Conservation (phyloP, 2,888 invertebrate genomes). For the Trissoscelio sp. region DNA sequence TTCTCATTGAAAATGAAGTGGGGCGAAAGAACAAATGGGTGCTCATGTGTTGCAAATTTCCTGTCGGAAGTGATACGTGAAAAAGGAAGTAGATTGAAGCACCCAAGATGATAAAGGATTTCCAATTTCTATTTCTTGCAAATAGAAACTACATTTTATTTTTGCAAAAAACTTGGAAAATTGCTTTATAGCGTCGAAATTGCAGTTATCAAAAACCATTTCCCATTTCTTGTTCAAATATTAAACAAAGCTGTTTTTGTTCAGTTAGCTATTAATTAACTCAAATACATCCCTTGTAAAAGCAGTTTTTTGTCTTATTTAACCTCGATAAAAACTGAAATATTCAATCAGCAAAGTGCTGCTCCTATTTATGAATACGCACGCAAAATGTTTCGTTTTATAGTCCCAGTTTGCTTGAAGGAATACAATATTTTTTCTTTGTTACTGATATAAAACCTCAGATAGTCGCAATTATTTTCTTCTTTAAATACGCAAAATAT, state of each 20-base stretch:
- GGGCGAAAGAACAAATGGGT: neutral
- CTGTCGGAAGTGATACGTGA: neutral
- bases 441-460: too few relatives aligned
- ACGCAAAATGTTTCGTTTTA: neutral
- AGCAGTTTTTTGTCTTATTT: constrained; percentile 2
- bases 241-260: too few relatives aligned
- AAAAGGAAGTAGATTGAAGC: neutral
- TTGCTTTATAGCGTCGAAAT: too few relatives aligned
- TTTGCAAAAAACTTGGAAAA: neutral
- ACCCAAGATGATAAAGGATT: neutral
- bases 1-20: neutral
- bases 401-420: neutral
- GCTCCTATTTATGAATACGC: neutral
- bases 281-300: neutral
- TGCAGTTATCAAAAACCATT: too few relatives aligned
- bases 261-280: neutral
- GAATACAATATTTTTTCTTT: too few relatives aligned
- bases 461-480: too few relatives aligned
- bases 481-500: too few relatives aligned
- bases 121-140: neutral
- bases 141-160: neutral
- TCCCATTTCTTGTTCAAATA: too few relatives aligned
- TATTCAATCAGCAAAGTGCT: constrained; percentile 3
- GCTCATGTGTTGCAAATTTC: constrained; percentile 7
- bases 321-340: neutral